Conservation (phyloP, 2,797 vertebrate genomes). For the Tokudaia tokunoshimensis region DNA sequence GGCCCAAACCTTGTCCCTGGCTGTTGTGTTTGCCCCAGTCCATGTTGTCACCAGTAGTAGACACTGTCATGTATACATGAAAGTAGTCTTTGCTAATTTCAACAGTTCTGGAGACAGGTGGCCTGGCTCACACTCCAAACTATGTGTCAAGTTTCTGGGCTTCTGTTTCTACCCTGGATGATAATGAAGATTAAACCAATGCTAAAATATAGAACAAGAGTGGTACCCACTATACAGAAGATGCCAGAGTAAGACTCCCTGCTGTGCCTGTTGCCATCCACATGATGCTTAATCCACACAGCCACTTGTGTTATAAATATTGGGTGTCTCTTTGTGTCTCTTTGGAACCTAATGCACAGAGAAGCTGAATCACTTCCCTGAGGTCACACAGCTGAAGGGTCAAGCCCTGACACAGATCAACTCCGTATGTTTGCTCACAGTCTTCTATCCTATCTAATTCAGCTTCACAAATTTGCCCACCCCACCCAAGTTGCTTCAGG, state of each 20-base stretch:
- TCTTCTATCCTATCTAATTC: conserved; percentile 25
- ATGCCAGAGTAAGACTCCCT: neutral
- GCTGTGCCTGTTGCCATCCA: neutral
- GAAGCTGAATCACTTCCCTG: neutral
- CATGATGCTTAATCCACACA: neutral
- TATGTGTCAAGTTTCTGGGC: neutral
- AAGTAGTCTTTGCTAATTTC: neutral
- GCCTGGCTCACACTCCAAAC: neutral
- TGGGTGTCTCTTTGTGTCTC: neutral
- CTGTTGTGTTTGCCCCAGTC: neutral
- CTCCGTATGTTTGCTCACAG: neutral
- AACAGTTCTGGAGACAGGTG: neutral
- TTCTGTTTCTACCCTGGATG: neutral
- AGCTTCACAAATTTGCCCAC: conserved; percentile 3
- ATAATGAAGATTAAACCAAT: neutral
- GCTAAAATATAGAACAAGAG: neutral
- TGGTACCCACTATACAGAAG: neutral
- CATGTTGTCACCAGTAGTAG: neutral
- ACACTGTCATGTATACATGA: neutral
- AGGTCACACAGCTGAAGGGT: neutral
- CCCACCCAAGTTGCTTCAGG: conserved; percentile 17
- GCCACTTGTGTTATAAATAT: neutral
- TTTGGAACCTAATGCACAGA: neutral
- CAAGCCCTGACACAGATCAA: neutral
- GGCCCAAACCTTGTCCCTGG: neutral